Conservation (phyloP, 1,140 invertebrate species). For the Drosophila ficusphila region DNA sequence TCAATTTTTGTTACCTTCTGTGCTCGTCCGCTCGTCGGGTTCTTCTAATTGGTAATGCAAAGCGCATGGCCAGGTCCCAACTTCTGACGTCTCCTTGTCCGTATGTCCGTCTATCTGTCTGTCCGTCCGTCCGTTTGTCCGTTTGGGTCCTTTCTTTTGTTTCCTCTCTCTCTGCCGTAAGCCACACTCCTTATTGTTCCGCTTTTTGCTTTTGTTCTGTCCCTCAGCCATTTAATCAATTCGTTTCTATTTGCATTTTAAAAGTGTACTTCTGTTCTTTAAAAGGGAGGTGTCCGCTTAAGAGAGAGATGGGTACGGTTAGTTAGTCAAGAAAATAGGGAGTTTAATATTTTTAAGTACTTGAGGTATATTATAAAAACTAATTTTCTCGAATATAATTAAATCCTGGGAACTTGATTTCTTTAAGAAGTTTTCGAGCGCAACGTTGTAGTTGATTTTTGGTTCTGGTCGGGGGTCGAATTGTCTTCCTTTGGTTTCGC, state of each 20-base stretch:
- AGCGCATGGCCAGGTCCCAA: conserved; percentile 58
- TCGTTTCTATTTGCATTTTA: conserved; percentile 60
- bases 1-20: conserved; percentile 58
- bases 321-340: background rate
- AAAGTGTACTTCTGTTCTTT: conserved; percentile 16
- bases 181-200: conserved; percentile 23
- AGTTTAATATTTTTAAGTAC: background rate
- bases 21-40: conserved; percentile 16
- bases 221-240: conserved; percentile 51
- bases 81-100: conserved; percentile 4
- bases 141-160: conserved; percentile 23
- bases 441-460: conserved; percentile 18
- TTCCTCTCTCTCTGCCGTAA: conserved; percentile 10
- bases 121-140: background rate
- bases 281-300: background rate
- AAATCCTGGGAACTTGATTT: background rate
- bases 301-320: background rate
- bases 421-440: background rate
- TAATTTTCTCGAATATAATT: no score
- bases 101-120: background rate
- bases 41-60: conserved; percentile 76
- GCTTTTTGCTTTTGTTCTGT: conserved; percentile 14
- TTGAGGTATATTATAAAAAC: no score
- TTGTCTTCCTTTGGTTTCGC: conserved; percentile 12
- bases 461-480: conserved; percentile 16